Evolutionary conservation across 1,140 invertebrate genomes (phyloP).

Genomic region (Nasonia giraulti): DNA sequence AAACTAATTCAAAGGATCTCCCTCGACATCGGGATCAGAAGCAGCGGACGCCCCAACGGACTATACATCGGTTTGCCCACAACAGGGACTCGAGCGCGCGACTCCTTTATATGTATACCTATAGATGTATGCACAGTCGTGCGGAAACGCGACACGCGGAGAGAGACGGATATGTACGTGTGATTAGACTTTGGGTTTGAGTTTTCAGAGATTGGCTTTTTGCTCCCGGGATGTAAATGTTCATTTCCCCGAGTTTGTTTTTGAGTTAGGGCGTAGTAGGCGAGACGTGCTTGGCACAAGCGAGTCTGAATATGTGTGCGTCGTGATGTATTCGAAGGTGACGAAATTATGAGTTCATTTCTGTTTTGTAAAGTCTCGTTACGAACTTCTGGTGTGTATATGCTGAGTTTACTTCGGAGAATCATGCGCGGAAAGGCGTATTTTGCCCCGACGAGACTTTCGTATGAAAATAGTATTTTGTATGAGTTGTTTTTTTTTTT

Average conservation of each 20-base stretch:
- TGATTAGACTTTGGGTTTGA: constrained; percentile 27
- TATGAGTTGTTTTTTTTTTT: too few species aligned
- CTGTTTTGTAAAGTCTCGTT: not conserved
- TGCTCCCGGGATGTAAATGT: not conserved
- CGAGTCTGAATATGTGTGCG: not conserved
- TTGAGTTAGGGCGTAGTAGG: not conserved
- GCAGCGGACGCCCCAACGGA: constrained; percentile 14
- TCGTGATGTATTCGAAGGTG: not conserved
- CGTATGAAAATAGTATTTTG: too few species aligned
- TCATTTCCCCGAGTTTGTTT: not conserved
- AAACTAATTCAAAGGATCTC: constrained; percentile 46
- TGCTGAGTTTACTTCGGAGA: too few species aligned
- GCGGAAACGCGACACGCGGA: not conserved
- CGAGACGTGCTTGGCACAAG: not conserved
- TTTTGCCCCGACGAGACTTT: too few species aligned
- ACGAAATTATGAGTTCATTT: not conserved
- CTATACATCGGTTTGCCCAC: constrained; percentile 11
- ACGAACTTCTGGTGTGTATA: not conserved
- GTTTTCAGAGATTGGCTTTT: constrained; percentile 34
- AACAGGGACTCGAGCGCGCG: not conserved
- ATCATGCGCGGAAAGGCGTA: too few species aligned
- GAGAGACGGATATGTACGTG: not conserved
- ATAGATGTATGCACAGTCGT: not conserved
- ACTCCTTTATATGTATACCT: too few species aligned
- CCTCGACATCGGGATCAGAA: constrained; percentile 2